Percentiles rank a stretch among this genome's conserved stretches.
These are phyloP conservation scores for Sternotherus odoratus DNA, from an alignment of 2,797 vertebrate species.

Conservation along the genomic window DNA sequence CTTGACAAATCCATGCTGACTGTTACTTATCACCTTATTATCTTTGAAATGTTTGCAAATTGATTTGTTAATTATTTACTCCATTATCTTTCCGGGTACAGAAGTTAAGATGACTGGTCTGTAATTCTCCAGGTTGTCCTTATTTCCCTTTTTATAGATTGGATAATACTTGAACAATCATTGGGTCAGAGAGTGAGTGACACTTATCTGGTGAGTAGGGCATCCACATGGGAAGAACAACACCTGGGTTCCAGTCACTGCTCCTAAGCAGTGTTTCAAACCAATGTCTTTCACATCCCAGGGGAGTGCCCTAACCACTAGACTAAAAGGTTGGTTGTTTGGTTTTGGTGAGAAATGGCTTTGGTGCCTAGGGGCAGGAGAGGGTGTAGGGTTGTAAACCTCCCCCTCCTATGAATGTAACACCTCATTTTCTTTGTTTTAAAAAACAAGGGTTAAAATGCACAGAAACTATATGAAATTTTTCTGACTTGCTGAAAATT, in stretches of 20 bases:
- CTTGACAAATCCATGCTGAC: too few species aligned
- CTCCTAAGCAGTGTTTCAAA: not conserved
- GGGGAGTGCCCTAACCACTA: not conserved
- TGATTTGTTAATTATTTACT: too few species aligned
- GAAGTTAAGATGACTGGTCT: too few species aligned
- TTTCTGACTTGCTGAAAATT: not conserved
- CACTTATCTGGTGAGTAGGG: not conserved
- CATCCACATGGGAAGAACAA: not conserved
- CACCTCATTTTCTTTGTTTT: not conserved
- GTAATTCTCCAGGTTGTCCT: too few species aligned
- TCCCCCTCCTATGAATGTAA: not conserved
- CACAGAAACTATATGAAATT: not conserved
- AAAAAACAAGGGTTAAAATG: not conserved
- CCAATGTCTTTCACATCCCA: not conserved
- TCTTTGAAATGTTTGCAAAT: too few species aligned
- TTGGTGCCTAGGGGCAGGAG: not conserved
- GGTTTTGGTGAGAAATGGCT: too few species aligned
- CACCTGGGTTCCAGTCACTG: not conserved
- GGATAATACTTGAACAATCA: not conserved
- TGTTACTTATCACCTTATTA: too few species aligned
- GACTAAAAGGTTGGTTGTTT: too few species aligned
- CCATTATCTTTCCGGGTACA: too few species aligned
- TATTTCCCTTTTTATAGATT: too few species aligned
- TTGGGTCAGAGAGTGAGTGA: not conserved
- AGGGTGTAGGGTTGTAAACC: not conserved